Base-by-base conservation (phyloP, 1,140 invertebrate genomes). In the Manduca sexta region DNA sequence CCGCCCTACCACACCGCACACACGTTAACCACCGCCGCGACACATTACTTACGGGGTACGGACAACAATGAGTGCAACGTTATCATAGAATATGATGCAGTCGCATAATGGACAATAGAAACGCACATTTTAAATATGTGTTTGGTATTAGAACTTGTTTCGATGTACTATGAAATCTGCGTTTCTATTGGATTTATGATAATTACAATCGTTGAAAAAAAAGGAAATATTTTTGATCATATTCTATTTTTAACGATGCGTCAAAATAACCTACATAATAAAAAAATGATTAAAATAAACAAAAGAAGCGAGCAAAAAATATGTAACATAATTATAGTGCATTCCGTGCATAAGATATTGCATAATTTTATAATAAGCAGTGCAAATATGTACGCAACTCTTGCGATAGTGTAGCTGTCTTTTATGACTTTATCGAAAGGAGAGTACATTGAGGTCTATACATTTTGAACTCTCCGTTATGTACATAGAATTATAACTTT, bases 1-100 rank as follows among this genome's bases (percentile, higher is more conserved):
- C 89, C 89, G 79, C 80, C 75, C 84, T 88, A 87, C 60, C 68
- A 70, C 70, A 69, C 56, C 74, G 78, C 70, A 81, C 69, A 77
- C 64, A 69, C 64, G 21, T 26, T 26, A 26, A 26, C 21, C 4
- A 5, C 4, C 21, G 4, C 21, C 21, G 4, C 21, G 8, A 8
- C 8, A 26, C 21, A 26, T 26, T 8, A 26, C 21, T 26, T 26
- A 26, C 21, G 4, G 8, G 8, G 4, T 26, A 26, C 1, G n/a
- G n/a, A n/a, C n/a, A n/a, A n/a, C n/a, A n/a, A n/a, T 26, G 8
- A 5, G 8, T 26, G 21, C 21, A 26, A 26, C 21, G 21, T 26
- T 26, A 26, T 26, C 21, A 26, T 26, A 2, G 21, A 8, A 2
- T 26, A 26, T 26, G 1, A 26, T 26, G 4, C 4, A 1, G 8